Conservation (phyloP, 2,888 invertebrate genomes). For the Diaphora mendica region DNA sequence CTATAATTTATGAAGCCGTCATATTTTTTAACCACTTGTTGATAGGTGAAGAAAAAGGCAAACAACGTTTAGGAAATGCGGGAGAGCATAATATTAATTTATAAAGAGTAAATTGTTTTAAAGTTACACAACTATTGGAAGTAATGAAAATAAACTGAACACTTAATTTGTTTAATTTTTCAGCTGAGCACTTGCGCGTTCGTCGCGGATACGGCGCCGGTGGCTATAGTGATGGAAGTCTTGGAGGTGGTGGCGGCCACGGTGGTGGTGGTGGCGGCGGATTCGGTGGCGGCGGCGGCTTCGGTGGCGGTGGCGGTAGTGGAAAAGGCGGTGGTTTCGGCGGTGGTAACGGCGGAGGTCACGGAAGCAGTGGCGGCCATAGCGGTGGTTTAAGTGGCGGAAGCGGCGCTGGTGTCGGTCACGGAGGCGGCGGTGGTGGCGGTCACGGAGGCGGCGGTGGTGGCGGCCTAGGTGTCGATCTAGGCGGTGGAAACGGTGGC, state of each 20-base stretch:
- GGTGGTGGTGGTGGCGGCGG: slow-evolving; percentile 26
- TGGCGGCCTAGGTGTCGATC: slow-evolving; percentile 41
- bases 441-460: slow-evolving; percentile 33
- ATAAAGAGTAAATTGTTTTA: too few species aligned
- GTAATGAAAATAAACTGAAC: too few species aligned
- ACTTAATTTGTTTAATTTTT: background rate
- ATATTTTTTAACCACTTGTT: too few species aligned
- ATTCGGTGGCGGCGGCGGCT: slow-evolving; percentile 11
- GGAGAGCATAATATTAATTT: too few species aligned
- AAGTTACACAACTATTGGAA: too few species aligned
- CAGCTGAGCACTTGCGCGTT: background rate
- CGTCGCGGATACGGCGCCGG: slow-evolving; percentile 8
- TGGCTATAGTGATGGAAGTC: background rate
- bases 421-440: slow-evolving; percentile 41
- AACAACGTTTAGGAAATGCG: too few species aligned
- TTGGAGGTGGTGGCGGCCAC: slow-evolving; percentile 27
- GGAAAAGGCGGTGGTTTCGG: slow-evolving; percentile 43
- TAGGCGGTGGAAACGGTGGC: slow-evolving; percentile 22
- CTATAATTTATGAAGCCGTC: too few species aligned
- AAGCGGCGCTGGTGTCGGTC: slow-evolving; percentile 32
- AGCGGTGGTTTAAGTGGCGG: slow-evolving; percentile 51
- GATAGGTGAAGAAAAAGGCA: too few species aligned
- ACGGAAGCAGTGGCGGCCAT: slow-evolving; percentile 32
- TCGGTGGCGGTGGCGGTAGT: slow-evolving; percentile 33
- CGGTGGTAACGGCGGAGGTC: slow-evolving; percentile 17